Percentiles rank a stretch among this genome's conserved stretches.
phyloP scores from a whole-genome alignment of 2,888 invertebrate genomes.

The Cylloceria caligata region DNA sequence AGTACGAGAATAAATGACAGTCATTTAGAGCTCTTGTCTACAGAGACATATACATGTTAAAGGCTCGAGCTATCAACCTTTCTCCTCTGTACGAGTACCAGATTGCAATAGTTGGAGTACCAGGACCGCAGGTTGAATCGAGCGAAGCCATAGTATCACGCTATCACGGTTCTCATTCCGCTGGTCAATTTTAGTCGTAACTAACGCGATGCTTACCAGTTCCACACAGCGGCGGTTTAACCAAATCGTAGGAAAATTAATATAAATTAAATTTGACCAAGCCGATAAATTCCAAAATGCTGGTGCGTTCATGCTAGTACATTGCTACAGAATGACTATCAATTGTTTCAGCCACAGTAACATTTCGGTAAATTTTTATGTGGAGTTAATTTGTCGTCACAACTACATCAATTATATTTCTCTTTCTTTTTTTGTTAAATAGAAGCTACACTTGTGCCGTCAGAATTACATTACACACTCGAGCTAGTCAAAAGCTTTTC shows the following conservation, averaged over 20 bases:
- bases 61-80: constrained; percentile 18
- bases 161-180: constrained; percentile 27
- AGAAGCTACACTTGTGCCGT: background rate
- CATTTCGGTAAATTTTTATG: constrained; percentile 6
- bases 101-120: constrained; percentile 11
- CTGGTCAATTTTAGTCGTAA: constrained; percentile 41
- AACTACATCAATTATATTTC: background rate
- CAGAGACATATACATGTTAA: constrained; percentile 50
- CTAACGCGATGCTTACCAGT: constrained; percentile 36
- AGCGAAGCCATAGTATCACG: constrained; percentile 22
- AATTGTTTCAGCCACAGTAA: constrained; percentile 2
- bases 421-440: background rate
- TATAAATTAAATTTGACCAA: constrained; percentile 51
- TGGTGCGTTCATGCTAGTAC: background rate
- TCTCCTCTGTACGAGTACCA: background rate
- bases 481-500: too few relatives aligned
- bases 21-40: constrained; percentile 29
- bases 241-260: constrained; percentile 36
- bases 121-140: constrained; percentile 39
- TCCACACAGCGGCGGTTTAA: background rate
- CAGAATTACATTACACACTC: too few relatives aligned
- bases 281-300: constrained; percentile 18
- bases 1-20: constrained; percentile 45
- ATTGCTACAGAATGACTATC: background rate
- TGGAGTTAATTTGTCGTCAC: background rate